Base-by-base conservation (phyloP, 2,113 vertebrate genomes). In the Grammomys dolichurus region DNA sequence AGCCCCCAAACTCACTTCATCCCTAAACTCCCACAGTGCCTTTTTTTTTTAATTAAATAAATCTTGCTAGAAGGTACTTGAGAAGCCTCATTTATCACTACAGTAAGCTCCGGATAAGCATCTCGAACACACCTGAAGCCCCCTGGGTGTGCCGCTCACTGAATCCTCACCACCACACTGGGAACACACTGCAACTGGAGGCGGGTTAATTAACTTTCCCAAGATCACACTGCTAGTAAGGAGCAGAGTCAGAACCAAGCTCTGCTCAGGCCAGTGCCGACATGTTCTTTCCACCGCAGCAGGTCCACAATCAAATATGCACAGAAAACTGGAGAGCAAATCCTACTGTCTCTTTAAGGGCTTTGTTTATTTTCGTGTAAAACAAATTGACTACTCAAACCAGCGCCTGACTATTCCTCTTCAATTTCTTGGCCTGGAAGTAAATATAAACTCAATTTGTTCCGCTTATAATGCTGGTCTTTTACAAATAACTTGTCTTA, bases 391-490 rank as follows among this genome's bases (percentile, higher is more conserved):
- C 86, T 96, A 80, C 75, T 31, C 67, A 93, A 54, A 75, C 13
- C 96, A 43, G 60, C n/a, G 78, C 12, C 89, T 97, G 17, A 72
- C 58, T 81, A 70, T 85, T 94, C 84, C 60, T 1, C 5, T 97
- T 56, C 84, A 92, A 54, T 97, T 90, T 89, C 95, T 82, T 96
- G 76, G 89, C 67, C 78, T 80, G 58, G 56, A 97, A 91, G 89
- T 96, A 94, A 88, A 96, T 54, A 96, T 60, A 96, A 89, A 96
- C 70, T 97, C 91, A 96, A 17, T 97, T 98, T 96, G 40, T 63
- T 95, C 93, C 78, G 31, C 17, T 93, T 97, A 97, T 14, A 33
- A 80, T 86, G 69, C 95, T 93, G 80, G 90, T 97, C 75, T 96
- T 96, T 96, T 96, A 94, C 70, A 97, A 97, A 94, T 93, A 77